A percentile compares a stretch with the other conserved stretches of the same genome.
These are phyloP conservation scores for Cherax destructor DNA, from an alignment of 1,140 invertebrate species.

Conservation along the genomic window DNA sequence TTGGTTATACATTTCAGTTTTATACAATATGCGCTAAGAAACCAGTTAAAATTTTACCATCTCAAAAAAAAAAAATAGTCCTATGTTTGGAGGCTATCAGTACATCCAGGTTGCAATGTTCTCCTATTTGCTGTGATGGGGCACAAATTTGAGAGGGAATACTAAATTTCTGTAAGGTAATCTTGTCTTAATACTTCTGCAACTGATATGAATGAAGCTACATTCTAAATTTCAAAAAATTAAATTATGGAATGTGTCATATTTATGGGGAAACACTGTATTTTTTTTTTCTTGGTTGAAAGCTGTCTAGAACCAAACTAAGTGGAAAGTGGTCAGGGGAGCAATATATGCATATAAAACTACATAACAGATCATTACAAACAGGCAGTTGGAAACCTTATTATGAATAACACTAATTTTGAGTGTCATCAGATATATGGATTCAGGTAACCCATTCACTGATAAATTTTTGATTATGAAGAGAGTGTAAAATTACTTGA, in stretches of 20 bases:
- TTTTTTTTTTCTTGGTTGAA: neutral
- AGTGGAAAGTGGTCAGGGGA: slow-evolving; percentile 11
- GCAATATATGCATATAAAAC: neutral
- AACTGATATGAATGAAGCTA: neutral
- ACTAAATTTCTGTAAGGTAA: neutral
- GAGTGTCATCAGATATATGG: neutral
- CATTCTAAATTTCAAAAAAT: neutral
- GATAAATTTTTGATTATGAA: neutral
- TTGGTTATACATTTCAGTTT: too few relatives aligned
- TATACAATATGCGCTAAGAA: too few relatives aligned
- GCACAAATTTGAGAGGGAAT: neutral
- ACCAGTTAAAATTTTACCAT: too few relatives aligned
- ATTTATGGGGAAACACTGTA: neutral
- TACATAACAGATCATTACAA: neutral
- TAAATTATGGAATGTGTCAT: neutral
- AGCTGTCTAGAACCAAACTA: neutral
- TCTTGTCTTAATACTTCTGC: neutral
- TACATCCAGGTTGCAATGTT: too few relatives aligned
- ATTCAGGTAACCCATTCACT: neutral
- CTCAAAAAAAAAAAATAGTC: too few relatives aligned
- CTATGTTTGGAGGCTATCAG: too few relatives aligned
- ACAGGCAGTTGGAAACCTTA: neutral
- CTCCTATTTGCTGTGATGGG: neutral
- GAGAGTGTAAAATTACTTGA: neutral
- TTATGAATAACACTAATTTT: neutral